Evolutionary conservation across 2,113 vertebrate species (phyloP).

Genomic region (Eudyptes chrysolophus): DNA sequence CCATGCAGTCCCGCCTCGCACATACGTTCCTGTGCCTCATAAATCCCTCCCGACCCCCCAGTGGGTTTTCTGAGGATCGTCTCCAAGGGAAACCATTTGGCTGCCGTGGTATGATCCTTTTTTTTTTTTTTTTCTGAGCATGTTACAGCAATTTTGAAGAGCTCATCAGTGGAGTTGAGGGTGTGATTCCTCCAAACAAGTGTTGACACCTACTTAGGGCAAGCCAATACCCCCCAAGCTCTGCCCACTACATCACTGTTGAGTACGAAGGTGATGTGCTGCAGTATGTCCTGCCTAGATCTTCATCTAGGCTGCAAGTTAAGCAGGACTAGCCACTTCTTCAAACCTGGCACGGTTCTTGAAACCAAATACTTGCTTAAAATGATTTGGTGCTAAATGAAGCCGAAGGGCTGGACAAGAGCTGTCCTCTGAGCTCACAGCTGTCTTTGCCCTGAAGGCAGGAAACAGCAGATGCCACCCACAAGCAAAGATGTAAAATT

Average conservation of each 20-base stretch:
- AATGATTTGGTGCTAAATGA: not conserved
- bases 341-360: not conserved
- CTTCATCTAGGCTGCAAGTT: not conserved
- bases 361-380: not conserved
- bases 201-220: not conserved
- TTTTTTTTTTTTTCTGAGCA: not conserved
- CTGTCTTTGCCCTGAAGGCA: not conserved
- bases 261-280: not conserved
- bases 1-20: not conserved
- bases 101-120: not conserved
- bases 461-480: not conserved
- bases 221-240: accelerated
- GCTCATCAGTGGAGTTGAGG: not conserved
- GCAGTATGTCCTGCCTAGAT: not conserved
- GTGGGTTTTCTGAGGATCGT: not conserved
- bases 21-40: accelerated
- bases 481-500: not conserved
- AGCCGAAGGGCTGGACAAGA: not conserved
- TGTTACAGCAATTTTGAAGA: not conserved
- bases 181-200: not conserved
- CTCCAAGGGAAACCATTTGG: not conserved
- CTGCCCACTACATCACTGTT: accelerated
- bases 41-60: accelerated
- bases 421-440: accelerated
- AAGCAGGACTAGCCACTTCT: not conserved